Base-by-base conservation (phyloP, 2,888 invertebrate genomes). In the Sclerodermus sp. region DNA sequence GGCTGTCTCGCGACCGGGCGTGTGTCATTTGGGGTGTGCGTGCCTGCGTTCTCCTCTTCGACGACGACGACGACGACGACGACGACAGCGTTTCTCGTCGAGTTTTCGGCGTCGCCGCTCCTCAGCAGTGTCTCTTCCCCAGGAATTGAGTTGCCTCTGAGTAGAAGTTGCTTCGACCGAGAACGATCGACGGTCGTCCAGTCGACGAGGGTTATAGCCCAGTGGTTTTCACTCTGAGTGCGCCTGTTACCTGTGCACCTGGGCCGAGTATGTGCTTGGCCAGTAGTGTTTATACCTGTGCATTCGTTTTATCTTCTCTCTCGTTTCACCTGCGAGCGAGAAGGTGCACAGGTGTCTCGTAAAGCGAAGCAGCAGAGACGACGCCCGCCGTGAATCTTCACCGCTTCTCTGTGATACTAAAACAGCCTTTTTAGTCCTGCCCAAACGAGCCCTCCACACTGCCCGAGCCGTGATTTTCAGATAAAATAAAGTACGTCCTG, bases 311-410 rank as follows among this genome's bases (percentile, higher is more conserved):
- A n/a, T n/a, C n/a, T 48, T 62, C 62, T 47, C 52, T 60, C 57
- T 45, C 63, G 57, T 57, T 60, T 61, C 61, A 61, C 61, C 61
- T 61, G 61, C 62, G 42, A 54, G 42, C 43, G 48, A 39, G 41
- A 55, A 58, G 51, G 52, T 53, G 14, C 34, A 61, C 61, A 61
- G 61, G 61, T 61, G 61, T 57, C 57, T 47, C 63, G 54, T 42
- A 54, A 56, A 57, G 54, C 41, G 54, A 56, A 57, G 39, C 29
- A 38, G 51, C 57, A 58, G 59, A 56, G 60, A 53, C 63, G 63
- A 57, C 60, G 61, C 60, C 62, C 50, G 53, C 39, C 30, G 43
- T 40, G 45, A 16, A 1, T 32, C 29, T 37, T 6, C 30, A 30
- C 17, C 18, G 37, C 29, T 37, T 6, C 30, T 34, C 17, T 29